Base-by-base conservation (phyloP, 1,140 invertebrate genomes). In the Sitobion miscanthi region DNA sequence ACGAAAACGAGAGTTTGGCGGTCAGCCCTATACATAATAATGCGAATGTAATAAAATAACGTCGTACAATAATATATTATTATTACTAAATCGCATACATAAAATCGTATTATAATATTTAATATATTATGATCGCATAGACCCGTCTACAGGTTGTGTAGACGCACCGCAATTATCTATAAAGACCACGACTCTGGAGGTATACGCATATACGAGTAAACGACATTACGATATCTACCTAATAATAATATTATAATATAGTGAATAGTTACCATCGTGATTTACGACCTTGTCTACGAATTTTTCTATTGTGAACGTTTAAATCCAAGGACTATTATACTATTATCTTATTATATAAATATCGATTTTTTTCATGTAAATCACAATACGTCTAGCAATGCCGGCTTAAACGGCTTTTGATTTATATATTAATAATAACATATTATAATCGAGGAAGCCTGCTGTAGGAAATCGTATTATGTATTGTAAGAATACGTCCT, bases 211-310 rank as follows among this genome's bases (percentile, higher is more conserved):
- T 6, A 38, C 38, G 42, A 42, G 11, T 21, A 45, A 0, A 47
- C 3, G 17, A 23, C 83, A 4, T 42, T 1, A 82, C 35, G 35
- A 42, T 38, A 38, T 0, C 21, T 85, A 45, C 23, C 83, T 23
- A 42, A 17, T 85, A 83, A 23, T 23, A 42, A 17, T 85, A 83
- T 25, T 87, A 87, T 87, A 49, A 45, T 35, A 20, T 52, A 9
- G 30, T 52, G 23, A 54, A 20, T 52, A 9, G 30, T 52, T 54
- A 54, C 20, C n/a, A 17, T 88, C 21, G 88, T 62, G 54, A 62
- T 62, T 90, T 62, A 90, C 38, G 88, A 62, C 38, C 88, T 90
- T 25, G 88, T 45, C 88, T 62, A 62, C 54, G 38, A 62, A 45
- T 90, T 62, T 90, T 62, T 21, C 49, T 90, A 52, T 52, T 86